These are phyloP conservation scores for Adelosebastes latens DNA, from an alignment of 2,797 vertebrate species.

Conservation along the genomic window DNA sequence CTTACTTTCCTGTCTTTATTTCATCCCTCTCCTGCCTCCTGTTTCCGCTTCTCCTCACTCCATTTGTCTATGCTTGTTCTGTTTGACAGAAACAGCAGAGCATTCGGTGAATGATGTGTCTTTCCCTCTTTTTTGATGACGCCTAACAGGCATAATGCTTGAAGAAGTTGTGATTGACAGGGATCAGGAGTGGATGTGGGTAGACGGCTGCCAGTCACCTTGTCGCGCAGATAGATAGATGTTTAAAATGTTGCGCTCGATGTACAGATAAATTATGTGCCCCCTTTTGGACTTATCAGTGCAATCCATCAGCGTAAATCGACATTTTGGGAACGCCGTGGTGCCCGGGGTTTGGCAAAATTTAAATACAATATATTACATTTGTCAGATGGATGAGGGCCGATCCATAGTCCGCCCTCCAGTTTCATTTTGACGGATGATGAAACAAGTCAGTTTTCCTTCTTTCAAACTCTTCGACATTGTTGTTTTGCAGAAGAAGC, in stretches of 20 bases:
- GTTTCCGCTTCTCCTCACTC: conserved; percentile 28
- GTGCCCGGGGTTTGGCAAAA: conserved; percentile 5
- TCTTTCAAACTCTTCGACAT: conserved; percentile 9
- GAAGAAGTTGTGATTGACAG: conserved; percentile 44
- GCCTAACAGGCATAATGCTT: conserved; percentile 57
- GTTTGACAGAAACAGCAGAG: conserved; percentile 60
- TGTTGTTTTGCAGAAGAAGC: neutral
- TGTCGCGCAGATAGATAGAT: neutral
- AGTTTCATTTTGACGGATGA: neutral
- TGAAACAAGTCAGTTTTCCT: neutral
- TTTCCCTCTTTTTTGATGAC: conserved; percentile 55
- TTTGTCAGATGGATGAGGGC: neutral
- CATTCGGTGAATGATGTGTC: conserved; percentile 67
- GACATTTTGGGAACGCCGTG: neutral
- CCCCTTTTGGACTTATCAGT: neutral
- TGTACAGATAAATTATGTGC: neutral
- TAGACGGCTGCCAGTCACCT: conserved; percentile 40
- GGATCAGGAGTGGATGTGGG: conserved; percentile 46
- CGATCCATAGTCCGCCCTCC: neutral
- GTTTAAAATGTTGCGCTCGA: neutral
- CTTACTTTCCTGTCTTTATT: conserved; percentile 47
- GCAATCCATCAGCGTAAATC: conserved; percentile 18
- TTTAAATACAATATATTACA: conserved; percentile 16
- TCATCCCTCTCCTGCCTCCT: conserved; percentile 18
- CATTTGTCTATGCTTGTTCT: conserved; percentile 17